phyloP scores from a whole-genome alignment of 1,140 invertebrate species.

The Choristoneura fumiferana region DNA sequence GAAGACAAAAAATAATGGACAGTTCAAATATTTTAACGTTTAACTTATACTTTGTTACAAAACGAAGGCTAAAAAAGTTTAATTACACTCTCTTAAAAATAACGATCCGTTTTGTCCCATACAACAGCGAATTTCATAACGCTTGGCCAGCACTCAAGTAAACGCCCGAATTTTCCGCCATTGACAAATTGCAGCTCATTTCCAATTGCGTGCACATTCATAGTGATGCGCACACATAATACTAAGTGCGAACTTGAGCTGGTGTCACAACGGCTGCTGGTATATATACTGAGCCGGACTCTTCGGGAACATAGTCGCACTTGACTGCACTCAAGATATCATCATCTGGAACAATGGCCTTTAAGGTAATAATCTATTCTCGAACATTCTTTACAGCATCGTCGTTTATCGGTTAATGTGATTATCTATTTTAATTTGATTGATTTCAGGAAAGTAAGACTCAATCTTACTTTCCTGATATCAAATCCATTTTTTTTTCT shows the following conservation, averaged over 20 bases:
- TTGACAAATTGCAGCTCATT: slow-evolving; percentile 72
- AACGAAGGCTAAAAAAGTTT: not conserved
- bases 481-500: too few species aligned
- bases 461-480: too few species aligned
- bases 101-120: not conserved
- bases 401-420: too few species aligned
- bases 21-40: too few species aligned
- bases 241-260: slow-evolving; percentile 62
- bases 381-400: too few species aligned
- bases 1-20: too few species aligned
- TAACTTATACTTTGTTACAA: not conserved
- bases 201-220: slow-evolving; percentile 66
- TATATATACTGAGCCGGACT: slow-evolving; percentile 62
- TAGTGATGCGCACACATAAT: slow-evolving; percentile 63
- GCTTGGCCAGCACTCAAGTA: slow-evolving; percentile 67
- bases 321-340: slow-evolving; percentile 49
- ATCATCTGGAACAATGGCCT: slow-evolving; percentile 55
- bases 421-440: too few species aligned
- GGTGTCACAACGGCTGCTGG: slow-evolving; percentile 55
- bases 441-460: too few species aligned
- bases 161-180: slow-evolving; percentile 62
- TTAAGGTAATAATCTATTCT: slow-evolving; percentile 49
- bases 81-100: slow-evolving; percentile 13
- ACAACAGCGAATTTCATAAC: slow-evolving; percentile 50
- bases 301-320: slow-evolving; percentile 57